Evolutionary conservation across 2,113 vertebrate genomes (phyloP).

Genomic region (Heterotis niloticus): DNA sequence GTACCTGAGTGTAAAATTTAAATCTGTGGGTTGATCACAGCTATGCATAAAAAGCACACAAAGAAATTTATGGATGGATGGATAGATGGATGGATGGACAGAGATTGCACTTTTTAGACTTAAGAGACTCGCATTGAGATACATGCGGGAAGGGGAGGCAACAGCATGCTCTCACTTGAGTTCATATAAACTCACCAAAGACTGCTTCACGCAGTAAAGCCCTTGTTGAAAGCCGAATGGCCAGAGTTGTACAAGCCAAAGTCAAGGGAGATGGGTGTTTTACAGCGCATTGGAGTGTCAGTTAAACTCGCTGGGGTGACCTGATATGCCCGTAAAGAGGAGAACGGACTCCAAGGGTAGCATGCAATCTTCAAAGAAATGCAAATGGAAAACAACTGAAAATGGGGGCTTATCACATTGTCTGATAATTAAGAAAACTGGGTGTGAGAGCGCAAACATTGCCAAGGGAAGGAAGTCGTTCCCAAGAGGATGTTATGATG

Average conservation of each 20-base stretch:
- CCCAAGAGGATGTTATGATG: constrained; percentile 24
- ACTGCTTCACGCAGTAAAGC: constrained; percentile 11
- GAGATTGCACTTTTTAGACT: background rate
- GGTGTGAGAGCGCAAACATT: constrained; percentile 20
- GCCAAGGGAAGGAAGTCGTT: constrained; percentile 13
- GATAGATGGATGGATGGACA: too few species aligned
- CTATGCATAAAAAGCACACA: background rate
- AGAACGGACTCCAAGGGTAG: constrained; percentile 17
- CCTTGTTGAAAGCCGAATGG: constrained; percentile 18
- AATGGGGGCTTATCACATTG: constrained; percentile 8
- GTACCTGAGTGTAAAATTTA: background rate
- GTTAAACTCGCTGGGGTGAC: constrained; percentile 9
- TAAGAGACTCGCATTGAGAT: background rate
- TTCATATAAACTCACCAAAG: constrained; percentile 21
- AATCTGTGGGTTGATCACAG: background rate
- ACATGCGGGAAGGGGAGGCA: constrained; percentile 6
- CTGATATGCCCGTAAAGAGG: constrained; percentile 24
- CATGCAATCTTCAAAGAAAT: background rate
- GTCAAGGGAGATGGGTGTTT: constrained; percentile 20
- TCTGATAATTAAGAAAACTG: background rate
- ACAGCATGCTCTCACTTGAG: background rate
- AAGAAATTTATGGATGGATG: too few species aligned
- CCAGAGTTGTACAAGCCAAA: constrained; percentile 15
- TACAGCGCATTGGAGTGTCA: constrained; percentile 5
- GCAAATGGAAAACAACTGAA: constrained; percentile 11